Percentiles rank a stretch among this genome's conserved stretches.
These are phyloP conservation scores for Cydia pomonella DNA, from an alignment of 1,140 invertebrate genomes.

Conservation along the genomic window DNA sequence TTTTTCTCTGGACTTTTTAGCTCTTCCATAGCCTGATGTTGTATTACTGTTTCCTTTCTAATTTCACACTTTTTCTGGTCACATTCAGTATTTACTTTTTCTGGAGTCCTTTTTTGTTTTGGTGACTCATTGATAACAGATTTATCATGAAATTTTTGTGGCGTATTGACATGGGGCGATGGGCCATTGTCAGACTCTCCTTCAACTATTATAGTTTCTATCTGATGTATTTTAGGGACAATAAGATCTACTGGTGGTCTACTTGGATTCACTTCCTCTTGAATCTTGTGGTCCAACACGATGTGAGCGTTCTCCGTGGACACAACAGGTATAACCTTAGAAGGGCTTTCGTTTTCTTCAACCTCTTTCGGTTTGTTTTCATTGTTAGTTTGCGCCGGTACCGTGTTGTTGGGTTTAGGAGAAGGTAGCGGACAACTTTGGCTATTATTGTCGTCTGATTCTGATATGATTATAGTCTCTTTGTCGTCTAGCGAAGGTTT, in stretches of 20 bases:
- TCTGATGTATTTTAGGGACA: slow-evolving; percentile 64
- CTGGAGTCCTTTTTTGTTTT: slow-evolving; percentile 62
- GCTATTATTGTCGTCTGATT: slow-evolving; percentile 78
- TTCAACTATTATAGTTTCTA: slow-evolving; percentile 71
- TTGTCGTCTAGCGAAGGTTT: slow-evolving; percentile 68
- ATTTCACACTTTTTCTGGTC: slow-evolving; percentile 67
- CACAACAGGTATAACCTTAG: slow-evolving; percentile 73
- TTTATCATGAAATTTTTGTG: slow-evolving; percentile 68
- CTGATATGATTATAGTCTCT: slow-evolving; percentile 78
- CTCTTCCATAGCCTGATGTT: slow-evolving; percentile 69
- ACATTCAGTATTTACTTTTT: slow-evolving; percentile 52
- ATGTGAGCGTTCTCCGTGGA: slow-evolving; percentile 75
- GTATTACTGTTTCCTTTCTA: slow-evolving; percentile 74
- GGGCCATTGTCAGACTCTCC: slow-evolving; percentile 64
- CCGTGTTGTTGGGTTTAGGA: slow-evolving; percentile 58
- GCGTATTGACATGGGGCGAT: slow-evolving; percentile 55
- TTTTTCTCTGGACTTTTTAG: slow-evolving; percentile 61
- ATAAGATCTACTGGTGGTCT: slow-evolving; percentile 61
- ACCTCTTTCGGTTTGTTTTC: slow-evolving; percentile 60
- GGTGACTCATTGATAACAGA: slow-evolving; percentile 66
- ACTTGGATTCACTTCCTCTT: slow-evolving; percentile 48
- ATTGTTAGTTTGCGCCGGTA: slow-evolving; percentile 50
- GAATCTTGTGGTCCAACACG: slow-evolving; percentile 67
- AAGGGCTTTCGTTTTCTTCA: slow-evolving; percentile 62
- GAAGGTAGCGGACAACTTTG: slow-evolving; percentile 75